Percentiles rank a stretch among this genome's conserved stretches.
These are phyloP conservation scores for Agrotis ipsilon DNA, from an alignment of 2,888 invertebrate species.

Conservation along the genomic window DNA sequence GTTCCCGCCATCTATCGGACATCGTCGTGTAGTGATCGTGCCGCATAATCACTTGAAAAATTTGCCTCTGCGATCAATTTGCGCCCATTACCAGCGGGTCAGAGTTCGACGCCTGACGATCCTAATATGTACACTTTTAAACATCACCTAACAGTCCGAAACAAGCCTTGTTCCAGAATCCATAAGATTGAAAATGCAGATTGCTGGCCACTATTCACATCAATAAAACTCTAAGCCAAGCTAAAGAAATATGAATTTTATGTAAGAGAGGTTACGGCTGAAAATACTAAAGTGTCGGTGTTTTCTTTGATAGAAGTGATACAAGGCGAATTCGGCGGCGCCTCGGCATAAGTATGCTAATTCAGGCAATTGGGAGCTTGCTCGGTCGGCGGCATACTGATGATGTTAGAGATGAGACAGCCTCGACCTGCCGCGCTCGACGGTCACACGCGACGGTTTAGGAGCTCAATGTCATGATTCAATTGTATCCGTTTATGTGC, in stretches of 20 bases:
- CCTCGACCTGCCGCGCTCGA: conserved; percentile 44
- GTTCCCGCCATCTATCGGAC: conserved; percentile 43
- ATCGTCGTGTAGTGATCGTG: conserved; percentile 58
- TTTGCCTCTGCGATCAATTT: conserved; percentile 84
- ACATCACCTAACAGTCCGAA: conserved; percentile 41
- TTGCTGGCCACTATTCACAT: conserved; percentile 20
- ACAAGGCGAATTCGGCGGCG: conserved; percentile 84
- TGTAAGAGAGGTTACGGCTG: conserved; percentile 53
- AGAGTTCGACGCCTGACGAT: conserved; percentile 79
- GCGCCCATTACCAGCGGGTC: conserved; percentile 82
- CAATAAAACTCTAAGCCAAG: conserved; percentile 54
- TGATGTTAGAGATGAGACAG: conserved; percentile 60
- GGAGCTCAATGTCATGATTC: conserved; percentile 55
- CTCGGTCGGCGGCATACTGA: conserved; percentile 76
- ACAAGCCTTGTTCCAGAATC: conserved; percentile 37
- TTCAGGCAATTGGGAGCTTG: conserved; percentile 82
- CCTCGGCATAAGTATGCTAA: conserved; percentile 85
- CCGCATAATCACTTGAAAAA: conserved; percentile 77
- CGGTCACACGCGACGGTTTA: conserved; percentile 50
- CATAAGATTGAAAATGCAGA: conserved; percentile 57
- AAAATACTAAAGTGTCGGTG: conserved; percentile 70
- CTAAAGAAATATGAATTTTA: conserved; percentile 66
- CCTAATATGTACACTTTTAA: conserved; percentile 68
- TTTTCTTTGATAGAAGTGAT: conserved; percentile 78
- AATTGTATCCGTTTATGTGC: conserved; percentile 54